Percentiles rank a stretch among this genome's conserved stretches.
These are phyloP conservation scores for Diarsia mendica DNA, from an alignment of 2,888 invertebrate species.

Conservation along the genomic window DNA sequence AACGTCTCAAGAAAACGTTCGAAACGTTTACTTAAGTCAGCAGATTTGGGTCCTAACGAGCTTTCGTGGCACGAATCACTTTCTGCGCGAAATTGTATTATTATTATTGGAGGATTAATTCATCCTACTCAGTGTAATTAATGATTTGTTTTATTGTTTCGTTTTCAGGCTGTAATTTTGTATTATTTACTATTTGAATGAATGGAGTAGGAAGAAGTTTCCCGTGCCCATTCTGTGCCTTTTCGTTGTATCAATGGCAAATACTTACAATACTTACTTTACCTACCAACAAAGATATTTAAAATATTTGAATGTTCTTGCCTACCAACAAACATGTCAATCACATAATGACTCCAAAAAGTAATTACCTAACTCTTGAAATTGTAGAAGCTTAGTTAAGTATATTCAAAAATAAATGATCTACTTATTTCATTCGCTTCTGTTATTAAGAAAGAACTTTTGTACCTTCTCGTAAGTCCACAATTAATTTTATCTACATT, in stretches of 20 bases:
- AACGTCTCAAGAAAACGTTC: constrained; percentile 23
- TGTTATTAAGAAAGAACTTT: constrained; percentile 15
- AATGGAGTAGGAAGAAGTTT: not conserved
- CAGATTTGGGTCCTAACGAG: constrained; percentile 37
- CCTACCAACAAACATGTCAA: not conserved
- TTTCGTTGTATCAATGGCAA: not conserved
- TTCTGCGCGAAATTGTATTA: constrained; percentile 43
- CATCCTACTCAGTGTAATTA: not conserved
- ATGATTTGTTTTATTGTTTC: constrained; percentile 7
- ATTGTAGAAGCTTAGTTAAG: not conserved
- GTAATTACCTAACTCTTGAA: too few relatives aligned
- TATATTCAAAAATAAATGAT: not conserved
- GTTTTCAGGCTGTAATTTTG: not conserved
- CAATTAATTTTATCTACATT: constrained; percentile 14
- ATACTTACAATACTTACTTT: too few relatives aligned
- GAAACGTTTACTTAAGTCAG: constrained; percentile 21
- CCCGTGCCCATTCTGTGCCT: not conserved
- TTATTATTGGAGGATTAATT: constrained; percentile 30
- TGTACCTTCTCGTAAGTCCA: constrained; percentile 3
- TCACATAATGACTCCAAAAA: not conserved
- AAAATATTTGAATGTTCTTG: too few relatives aligned
- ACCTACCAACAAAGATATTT: not conserved
- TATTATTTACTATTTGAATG: not conserved
- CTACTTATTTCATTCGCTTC: not conserved
- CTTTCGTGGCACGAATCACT: constrained; percentile 30